Base-by-base conservation (phyloP, 2,888 invertebrate species). In the Unio delphinus region DNA sequence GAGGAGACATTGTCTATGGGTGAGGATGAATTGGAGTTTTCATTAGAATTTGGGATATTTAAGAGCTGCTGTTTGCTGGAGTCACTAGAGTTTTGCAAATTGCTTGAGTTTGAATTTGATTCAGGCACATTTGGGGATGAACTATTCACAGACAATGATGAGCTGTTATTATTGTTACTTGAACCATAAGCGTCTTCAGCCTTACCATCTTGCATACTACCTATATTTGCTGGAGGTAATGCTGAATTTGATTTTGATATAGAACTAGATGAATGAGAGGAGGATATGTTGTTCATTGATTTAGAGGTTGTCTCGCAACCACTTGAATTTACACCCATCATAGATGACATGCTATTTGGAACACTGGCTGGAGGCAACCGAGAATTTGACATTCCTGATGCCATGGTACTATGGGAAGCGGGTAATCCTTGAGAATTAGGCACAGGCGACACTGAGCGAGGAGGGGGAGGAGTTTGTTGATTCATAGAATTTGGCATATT, bases 361-460 rank as follows among this genome's bases (percentile, higher is more conserved):
- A 57, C 59, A 20, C 72, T 70, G 11, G 66, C 68, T 30, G 61
- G 61, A n/a, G 66, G 72, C 68, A 70, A 69, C 61, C 58, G 66
- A 26, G 28, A 28, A 17, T 54, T 30, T 15, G 23, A 45, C 45
- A 45, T 45, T 45, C 45, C 45, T 45, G 45, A 45, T 45, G 45
- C 45, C 45, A 45, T 45, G 45, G 45, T 11, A 45, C 45, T 45
- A 45, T 45, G 45, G 45, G 45, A 45, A 45, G 45, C 30, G 18
- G 65, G 60, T 59, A 72, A 68, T 65, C 75, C 75, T 62, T 70
- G 69, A 30, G 76, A 76, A 73, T 76, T 81, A 83, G 81, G 81
- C 83, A 83, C 83, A 72, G 83, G 79, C 70, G 83, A 80, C 61
- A 75, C 72, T 66, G 81, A 77, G 71, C 75, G 78, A 65, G 78